Evolutionary conservation across 2,113 vertebrate species (phyloP), one percentile per base, ranked within the genome.

Genomic region (Dromas ardeola): DNA sequence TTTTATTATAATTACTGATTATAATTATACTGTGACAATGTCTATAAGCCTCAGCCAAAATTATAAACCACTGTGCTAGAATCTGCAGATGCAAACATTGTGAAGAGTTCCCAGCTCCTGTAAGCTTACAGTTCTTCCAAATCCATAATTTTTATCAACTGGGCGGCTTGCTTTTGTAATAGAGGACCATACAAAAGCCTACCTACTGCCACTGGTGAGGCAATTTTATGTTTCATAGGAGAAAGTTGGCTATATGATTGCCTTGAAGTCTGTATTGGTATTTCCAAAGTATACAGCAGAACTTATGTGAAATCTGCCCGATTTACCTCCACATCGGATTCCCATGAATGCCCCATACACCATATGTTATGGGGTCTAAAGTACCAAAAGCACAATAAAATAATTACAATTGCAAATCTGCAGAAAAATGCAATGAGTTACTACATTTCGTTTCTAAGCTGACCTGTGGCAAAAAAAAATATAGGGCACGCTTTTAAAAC

Each of bases 171-270:
- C 3, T 84, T 88, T 74, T 78, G 1, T 78, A 20, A 49, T 67
- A 23, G n/a, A 67, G 19, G 1, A 62, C 6, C 34, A 38, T 15
- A 73, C 4, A 72, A 19, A 58, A 73, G 0, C 26, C 30, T 90
- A 27, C 5, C 14, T 5, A 0, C 7, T 38, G 22, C 17, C 3
- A 6, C 7, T 47, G 10, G 21, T 8, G 10, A 76, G 42, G 15
- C 2, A 93, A 42, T 55, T 86, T 88, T 59, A 34, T 52, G 9
- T 80, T 86, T 72, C 61, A 22, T 56, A 40, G 9, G 5, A 38
- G 30, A 73, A 88, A 90, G 80, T 65, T 61, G 36, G 2, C 15
- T 53, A 40, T 40, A 53, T 10, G 10, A 32, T 85, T 74, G 34
- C 13, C 6, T 50, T 65, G 36, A 88, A 69, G 5, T 56, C 40